Evolutionary conservation across 1,140 invertebrate species (phyloP).

Genomic region (Caenorhabditis briggsae): DNA sequence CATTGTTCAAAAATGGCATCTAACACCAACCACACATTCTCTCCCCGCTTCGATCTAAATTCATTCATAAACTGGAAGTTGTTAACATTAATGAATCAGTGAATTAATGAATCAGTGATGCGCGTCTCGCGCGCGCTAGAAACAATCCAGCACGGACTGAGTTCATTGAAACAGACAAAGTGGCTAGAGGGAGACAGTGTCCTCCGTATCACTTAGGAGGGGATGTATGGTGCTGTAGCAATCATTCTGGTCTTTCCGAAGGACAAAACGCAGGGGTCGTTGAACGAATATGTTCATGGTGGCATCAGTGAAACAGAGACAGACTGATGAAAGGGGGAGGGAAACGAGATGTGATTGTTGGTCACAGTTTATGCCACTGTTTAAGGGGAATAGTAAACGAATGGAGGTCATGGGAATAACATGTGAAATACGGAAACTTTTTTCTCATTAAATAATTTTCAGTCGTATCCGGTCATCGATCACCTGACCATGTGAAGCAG

Average conservation of each 20-base stretch:
- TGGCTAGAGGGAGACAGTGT: conserved; percentile 1
- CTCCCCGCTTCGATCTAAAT: neutral
- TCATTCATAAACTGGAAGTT: conserved; percentile 31
- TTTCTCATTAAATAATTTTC: conserved; percentile 2
- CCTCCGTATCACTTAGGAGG: neutral
- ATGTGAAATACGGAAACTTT: conserved; percentile 13
- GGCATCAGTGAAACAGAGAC: conserved; percentile 48
- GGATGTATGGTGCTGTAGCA: conserved; percentile 3
- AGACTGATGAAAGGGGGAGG: neutral
- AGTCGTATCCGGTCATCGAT: conserved; percentile 2
- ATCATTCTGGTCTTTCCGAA: conserved; percentile 49
- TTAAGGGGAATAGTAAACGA: conserved; percentile 39
- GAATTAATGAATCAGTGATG: neutral
- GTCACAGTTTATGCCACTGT: conserved; percentile 48
- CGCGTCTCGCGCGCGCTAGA: conserved; percentile 12
- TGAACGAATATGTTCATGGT: conserved; percentile 45
- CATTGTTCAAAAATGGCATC: conserved; percentile 16
- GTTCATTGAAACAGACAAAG: conserved; percentile 11
- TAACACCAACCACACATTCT: conserved; percentile 5
- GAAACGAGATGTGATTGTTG: conserved; percentile 4
- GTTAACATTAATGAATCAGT: neutral
- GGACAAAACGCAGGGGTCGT: neutral
- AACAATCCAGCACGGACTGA: conserved; percentile 50
- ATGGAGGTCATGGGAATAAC: conserved; percentile 33
- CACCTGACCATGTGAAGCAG: conserved; percentile 25